Evolutionary conservation across 2,797 vertebrate species (phyloP).

Genomic region (Ciconia nigra): DNA sequence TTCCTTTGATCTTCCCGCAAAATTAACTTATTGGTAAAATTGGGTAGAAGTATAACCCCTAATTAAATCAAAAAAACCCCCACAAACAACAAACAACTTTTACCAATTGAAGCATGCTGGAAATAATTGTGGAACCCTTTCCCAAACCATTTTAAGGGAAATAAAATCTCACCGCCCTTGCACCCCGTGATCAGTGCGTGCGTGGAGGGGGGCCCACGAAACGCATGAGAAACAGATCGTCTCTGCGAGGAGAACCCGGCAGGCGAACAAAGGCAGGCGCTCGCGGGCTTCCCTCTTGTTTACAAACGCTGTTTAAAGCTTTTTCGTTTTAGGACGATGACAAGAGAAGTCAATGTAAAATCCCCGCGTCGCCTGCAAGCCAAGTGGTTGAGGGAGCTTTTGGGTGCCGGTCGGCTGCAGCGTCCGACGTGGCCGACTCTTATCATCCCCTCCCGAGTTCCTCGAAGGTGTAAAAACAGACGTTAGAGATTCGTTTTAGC

Average conservation of each 20-base stretch:
- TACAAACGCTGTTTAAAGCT: not conserved
- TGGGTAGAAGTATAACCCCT: not conserved
- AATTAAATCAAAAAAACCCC: not conserved
- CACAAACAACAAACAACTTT: not conserved
- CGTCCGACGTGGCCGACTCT: not conserved
- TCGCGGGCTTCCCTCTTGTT: not conserved
- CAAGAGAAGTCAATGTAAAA: not conserved
- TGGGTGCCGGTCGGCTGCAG: not conserved
- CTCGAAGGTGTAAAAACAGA: not conserved
- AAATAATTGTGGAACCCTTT: not conserved
- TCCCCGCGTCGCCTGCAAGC: not conserved
- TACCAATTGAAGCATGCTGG: not conserved
- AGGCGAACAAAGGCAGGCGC: not conserved
- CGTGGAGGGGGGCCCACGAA: not conserved
- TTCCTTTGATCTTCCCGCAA: not conserved
- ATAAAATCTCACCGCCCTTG: not conserved
- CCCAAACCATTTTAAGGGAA: not conserved
- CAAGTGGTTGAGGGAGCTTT: not conserved
- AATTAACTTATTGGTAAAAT: not conserved
- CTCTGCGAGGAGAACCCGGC: not conserved
- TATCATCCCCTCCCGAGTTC: not conserved
- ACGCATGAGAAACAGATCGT: rapidly evolving
- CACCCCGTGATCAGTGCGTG: rapidly evolving
- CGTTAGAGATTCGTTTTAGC: not conserved
- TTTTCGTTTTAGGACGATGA: not conserved